These are phyloP conservation scores for Megalopta genalis DNA, from an alignment of 1,140 invertebrate genomes.

Conservation along the genomic window DNA sequence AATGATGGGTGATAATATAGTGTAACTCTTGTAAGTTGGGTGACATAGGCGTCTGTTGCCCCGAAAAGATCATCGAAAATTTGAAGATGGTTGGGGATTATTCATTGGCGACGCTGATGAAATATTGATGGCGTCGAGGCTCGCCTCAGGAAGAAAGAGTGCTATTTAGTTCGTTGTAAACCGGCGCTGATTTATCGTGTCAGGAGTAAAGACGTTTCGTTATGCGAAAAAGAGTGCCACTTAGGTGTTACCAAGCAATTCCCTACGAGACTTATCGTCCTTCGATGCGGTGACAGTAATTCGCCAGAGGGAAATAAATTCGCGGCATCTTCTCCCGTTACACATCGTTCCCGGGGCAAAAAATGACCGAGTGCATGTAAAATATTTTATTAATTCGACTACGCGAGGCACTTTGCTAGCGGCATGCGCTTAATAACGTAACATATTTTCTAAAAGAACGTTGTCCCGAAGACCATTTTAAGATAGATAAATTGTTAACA, in stretches of 20 bases:
- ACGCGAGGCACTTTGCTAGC: neutral
- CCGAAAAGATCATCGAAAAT: too few relatives aligned
- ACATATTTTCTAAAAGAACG: too few relatives aligned
- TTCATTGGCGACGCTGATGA: neutral
- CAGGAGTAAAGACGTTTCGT: conserved; percentile 3
- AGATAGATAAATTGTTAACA: too few relatives aligned
- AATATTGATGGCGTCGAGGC: neutral
- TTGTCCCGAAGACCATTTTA: too few relatives aligned
- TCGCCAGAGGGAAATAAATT: conserved; percentile 4
- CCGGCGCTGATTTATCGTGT: neutral
- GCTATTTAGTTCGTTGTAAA: conserved; percentile 1
- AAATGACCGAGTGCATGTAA: neutral
- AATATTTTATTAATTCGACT: neutral
- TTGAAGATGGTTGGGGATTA: too few relatives aligned
- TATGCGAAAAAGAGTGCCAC: neutral
- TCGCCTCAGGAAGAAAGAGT: neutral
- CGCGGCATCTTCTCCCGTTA: neutral
- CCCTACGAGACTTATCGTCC: neutral
- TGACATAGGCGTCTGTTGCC: too few relatives aligned
- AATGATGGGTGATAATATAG: too few relatives aligned
- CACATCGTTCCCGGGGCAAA: neutral
- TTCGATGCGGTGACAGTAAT: neutral
- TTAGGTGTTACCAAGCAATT: neutral
- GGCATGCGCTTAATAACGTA: neutral
- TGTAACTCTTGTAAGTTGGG: too few relatives aligned